Percentiles rank a stretch among this genome's conserved stretches.
These are phyloP conservation scores for Cladopsammia gracilis DNA, from an alignment of 64 coral and sea anemone species.

Conservation along the genomic window DNA sequence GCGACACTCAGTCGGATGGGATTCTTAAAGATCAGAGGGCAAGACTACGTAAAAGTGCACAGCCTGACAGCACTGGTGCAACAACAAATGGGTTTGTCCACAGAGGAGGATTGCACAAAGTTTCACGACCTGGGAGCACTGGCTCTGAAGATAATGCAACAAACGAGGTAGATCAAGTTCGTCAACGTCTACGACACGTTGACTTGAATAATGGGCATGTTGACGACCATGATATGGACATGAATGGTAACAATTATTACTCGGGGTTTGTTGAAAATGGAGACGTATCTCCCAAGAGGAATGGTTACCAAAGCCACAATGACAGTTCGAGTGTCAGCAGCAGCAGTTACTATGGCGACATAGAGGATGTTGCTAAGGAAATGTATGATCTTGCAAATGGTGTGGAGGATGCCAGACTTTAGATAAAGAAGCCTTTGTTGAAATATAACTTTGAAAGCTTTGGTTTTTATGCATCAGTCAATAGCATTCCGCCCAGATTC, in stretches of 20 bases:
- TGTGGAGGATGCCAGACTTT: conserved; percentile 28
- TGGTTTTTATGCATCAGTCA: too few species aligned
- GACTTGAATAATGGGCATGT: neutral
- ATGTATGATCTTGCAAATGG: conserved; percentile 18
- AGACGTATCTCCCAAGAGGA: conserved; percentile 7
- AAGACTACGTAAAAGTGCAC: neutral
- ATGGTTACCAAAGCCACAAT: conserved; percentile 50
- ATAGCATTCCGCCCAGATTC: too few species aligned
- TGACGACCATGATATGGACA: neutral
- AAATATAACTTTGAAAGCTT: too few species aligned
- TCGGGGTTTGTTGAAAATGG: conserved; percentile 4
- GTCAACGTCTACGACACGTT: neutral
- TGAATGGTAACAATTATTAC: neutral
- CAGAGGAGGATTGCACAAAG: neutral
- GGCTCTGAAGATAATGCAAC: neutral
- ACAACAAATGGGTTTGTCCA: conserved; percentile 7
- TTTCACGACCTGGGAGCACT: neutral
- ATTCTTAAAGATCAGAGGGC: conserved; percentile 16
- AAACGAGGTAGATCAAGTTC: conserved; percentile 14
- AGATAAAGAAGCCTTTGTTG: neutral
- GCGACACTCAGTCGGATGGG: conserved; percentile 12
- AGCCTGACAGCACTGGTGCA: neutral
- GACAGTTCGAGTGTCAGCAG: conserved; percentile 73
- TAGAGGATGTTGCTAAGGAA: conserved; percentile 79
- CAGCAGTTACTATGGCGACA: conserved; percentile 93